These are phyloP conservation scores for Steinernema khuongi DNA, from an alignment of 1,140 invertebrate genomes.

Conservation along the genomic window DNA sequence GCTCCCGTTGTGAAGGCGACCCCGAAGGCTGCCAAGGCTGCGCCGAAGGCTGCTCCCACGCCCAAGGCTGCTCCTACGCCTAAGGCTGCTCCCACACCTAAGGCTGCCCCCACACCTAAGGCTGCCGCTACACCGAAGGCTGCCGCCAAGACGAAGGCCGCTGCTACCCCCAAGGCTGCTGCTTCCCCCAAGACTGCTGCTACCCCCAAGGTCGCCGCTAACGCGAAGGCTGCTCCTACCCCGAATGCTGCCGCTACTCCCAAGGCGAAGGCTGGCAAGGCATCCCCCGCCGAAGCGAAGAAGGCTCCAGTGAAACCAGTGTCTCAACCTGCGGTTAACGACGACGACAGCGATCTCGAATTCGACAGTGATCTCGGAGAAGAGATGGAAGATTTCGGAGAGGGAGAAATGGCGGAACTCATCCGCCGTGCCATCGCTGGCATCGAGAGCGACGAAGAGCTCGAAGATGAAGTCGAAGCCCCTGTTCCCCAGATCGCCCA, in stretches of 20 bases:
- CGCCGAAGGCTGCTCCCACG: background rate
- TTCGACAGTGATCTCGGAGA: background rate
- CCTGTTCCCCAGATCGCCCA: background rate
- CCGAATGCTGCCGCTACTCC: background rate
- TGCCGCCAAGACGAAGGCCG: background rate
- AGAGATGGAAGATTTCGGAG: background rate
- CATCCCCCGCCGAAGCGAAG: background rate
- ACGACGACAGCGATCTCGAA: background rate
- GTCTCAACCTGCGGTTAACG: background rate
- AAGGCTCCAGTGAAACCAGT: background rate
- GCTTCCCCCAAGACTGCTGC: background rate
- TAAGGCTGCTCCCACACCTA: background rate
- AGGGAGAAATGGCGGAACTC: slow-evolving; percentile 3
- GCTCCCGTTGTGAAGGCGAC: background rate
- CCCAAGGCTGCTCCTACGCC: background rate
- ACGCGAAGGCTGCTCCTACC: background rate
- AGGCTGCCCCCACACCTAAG: background rate
- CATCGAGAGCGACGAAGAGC: slow-evolving; percentile 6
- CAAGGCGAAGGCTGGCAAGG: background rate
- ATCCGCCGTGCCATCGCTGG: background rate
- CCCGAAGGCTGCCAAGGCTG: background rate
- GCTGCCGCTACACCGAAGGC: background rate
- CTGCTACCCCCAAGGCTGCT: background rate
- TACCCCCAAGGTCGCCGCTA: background rate
- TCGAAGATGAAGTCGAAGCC: background rate